phyloP scores from a whole-genome alignment of 2,797 vertebrate genomes.

The Setipinna tenuifilis region DNA sequence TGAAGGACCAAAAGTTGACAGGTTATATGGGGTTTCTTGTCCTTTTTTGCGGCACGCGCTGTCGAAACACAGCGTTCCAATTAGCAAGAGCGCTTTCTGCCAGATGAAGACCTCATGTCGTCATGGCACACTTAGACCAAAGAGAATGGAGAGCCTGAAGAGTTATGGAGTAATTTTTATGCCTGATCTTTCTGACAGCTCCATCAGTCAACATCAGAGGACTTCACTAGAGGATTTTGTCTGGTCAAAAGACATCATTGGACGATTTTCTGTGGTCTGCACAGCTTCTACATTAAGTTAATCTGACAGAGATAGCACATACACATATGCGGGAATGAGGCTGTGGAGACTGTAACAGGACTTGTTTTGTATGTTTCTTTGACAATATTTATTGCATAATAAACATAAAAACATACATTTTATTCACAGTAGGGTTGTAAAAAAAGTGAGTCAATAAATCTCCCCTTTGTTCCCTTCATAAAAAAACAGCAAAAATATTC shows the following conservation, averaged over 20 bases:
- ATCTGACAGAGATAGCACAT: too few relatives aligned
- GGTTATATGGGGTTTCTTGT: neutral
- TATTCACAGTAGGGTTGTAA: slow-evolving; percentile 33
- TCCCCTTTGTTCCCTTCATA: neutral
- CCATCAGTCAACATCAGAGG: neutral
- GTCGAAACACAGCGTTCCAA: neutral
- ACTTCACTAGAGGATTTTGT: neutral
- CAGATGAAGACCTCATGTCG: neutral
- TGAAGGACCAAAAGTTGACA: neutral
- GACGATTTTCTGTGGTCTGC: neutral
- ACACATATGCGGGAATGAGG: neutral
- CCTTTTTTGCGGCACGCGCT: neutral
- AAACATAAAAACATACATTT: slow-evolving; percentile 11
- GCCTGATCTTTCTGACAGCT: neutral
- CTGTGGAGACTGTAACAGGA: neutral
- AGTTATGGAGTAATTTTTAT: neutral
- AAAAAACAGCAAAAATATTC: neutral
- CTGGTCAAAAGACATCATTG: neutral
- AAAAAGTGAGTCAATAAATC: neutral
- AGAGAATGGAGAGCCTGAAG: neutral
- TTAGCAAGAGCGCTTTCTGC: neutral
- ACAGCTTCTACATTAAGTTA: neutral
- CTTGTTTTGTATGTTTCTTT: neutral
- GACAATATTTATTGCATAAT: slow-evolving; percentile 15
- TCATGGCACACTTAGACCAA: neutral